These are phyloP conservation scores for Calliopum simillimum DNA, from an alignment of 2,888 invertebrate species.

Conservation along the genomic window DNA sequence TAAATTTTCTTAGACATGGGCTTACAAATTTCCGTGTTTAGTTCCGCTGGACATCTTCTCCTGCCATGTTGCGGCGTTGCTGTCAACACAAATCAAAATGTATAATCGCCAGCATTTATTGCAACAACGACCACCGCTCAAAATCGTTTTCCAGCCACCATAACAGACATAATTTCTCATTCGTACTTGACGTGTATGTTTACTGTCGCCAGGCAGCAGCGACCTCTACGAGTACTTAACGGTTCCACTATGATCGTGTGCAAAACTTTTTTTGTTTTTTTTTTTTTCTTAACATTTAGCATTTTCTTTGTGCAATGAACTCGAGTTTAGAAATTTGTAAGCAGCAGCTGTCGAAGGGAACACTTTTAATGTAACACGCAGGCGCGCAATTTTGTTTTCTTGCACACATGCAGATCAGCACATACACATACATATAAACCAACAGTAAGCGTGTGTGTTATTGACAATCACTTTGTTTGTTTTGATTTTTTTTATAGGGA, in stretches of 20 bases:
- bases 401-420: constrained; percentile 12
- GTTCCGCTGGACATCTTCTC: too few relatives aligned
- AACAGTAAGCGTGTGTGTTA: constrained; percentile 10
- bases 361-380: constrained; percentile 17
- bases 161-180: constrained; percentile 5
- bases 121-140: not conserved
- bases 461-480: constrained; percentile 28
- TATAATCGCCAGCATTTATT: constrained; percentile 17
- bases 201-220: not conserved
- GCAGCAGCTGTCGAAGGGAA: constrained; percentile 21
- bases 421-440: not conserved
- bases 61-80: too few relatives aligned
- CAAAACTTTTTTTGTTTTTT: not conserved
- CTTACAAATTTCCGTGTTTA: too few relatives aligned
- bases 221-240: constrained; percentile 1
- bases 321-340: not conserved
- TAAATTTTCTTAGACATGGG: too few relatives aligned
- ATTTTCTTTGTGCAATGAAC: constrained; percentile 20
- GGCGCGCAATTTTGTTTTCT: constrained; percentile 26
- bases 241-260: not conserved
- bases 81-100: constrained; percentile 21
- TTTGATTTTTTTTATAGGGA: constrained; percentile 6
- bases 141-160: constrained; percentile 4
- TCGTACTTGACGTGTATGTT: not conserved
- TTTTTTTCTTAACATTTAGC: too few relatives aligned